Conservation (phyloP, 2,113 vertebrate species). For the Peromyscus polionotus region DNA sequence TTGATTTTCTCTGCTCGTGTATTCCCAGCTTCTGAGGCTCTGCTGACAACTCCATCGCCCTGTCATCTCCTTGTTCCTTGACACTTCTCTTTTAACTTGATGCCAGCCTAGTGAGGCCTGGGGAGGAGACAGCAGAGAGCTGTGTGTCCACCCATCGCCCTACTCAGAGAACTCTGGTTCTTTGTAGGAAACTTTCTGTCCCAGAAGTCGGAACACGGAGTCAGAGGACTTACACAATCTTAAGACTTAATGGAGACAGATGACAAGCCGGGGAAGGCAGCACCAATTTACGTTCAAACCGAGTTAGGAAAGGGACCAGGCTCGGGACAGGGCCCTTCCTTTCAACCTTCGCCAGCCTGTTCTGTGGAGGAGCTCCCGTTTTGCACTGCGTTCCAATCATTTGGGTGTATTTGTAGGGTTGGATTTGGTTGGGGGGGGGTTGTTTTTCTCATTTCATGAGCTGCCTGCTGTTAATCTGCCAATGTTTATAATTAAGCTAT, state of each 20-base stretch:
- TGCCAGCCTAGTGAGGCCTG: neutral
- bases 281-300: neutral
- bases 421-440: neutral
- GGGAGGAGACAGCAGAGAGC: neutral
- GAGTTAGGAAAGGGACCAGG: neutral
- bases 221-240: neutral
- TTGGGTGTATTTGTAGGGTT: neutral
- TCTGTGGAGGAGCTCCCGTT: neutral
- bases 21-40: conserved; percentile 41
- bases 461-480: neutral
- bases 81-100: conserved; percentile 45
- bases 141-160: neutral
- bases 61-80: conserved; percentile 55
- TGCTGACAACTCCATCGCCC: conserved; percentile 45
- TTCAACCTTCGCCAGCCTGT: neutral
- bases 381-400: neutral
- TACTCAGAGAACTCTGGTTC: neutral
- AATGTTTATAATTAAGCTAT: neutral
- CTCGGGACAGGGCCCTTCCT: neutral
- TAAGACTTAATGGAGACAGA: conserved; percentile 1
- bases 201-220: neutral
- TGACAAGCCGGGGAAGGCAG: neutral
- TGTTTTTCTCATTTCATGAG: neutral
- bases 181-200: conserved; percentile 25
- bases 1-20: neutral